Base-by-base conservation (phyloP, 2,888 invertebrate genomes). In the Fragum whitleyi region DNA sequence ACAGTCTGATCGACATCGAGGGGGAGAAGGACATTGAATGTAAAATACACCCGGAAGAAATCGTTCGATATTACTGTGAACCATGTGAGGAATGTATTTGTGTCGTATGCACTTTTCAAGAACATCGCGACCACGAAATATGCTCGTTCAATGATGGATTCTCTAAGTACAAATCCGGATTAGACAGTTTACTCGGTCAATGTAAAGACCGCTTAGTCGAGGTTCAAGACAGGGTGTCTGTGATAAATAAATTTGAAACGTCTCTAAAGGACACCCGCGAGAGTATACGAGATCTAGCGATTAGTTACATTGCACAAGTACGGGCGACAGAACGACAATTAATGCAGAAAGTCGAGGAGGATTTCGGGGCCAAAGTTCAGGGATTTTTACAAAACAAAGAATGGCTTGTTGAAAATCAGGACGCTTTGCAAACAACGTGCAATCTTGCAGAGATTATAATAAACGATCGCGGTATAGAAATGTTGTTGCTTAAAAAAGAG, bases 101-200 rank as follows among this genome's bases (percentile, higher is more conserved):
- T 87, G 91, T 94, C 32, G 89, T 94, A 19, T 94, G 94, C 75
- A 92, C 94, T 14, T 94, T 94, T 86, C 93, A 93, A 68, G 93
- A 93, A 72, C 94, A 94, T 81, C 85, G 90, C 21, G 92, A 92
- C 72, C 94, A 94, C 82, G 93, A 94, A 36, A 92, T 94, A 14
- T 91, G 92, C 75, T 91, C 92, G 9, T 93, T 94, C 73, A 90
- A 86, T 59, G 93, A 94, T 53, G 93, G 92, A 29, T 90, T 92
- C 51, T 83, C 87, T 32, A 92, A 92, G 75, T 90, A 93, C 69
- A 90, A 88, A 81, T 81, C 82, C 19, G 81, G 87, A 2, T 77
- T 93, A 55, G 90, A 92, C 67, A 72, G 75, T 5, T 77, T 92
- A 67, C 67, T 92, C 32, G 68, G 76, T 19, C 74, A 87, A 36